Base-by-base conservation (phyloP, 37 sponge, comb jelly and placozoan species). In the Dysidea cf. avara region DNA sequence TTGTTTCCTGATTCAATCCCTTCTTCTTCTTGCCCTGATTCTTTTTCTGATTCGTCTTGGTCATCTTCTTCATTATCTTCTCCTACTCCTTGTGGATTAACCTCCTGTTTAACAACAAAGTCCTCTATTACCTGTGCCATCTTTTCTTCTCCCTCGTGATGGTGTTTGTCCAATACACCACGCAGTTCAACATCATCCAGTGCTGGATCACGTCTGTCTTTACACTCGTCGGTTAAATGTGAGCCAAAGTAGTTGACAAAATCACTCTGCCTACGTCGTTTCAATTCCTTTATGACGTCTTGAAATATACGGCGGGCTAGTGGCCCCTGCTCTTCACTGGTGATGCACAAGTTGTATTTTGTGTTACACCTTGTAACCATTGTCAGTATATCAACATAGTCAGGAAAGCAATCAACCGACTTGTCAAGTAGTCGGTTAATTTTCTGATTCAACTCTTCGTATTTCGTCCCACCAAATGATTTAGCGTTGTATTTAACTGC, bases 371-470 rank as follows among this genome's bases (percentile, higher is more conserved):
- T 51, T 32, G 77, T 82, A 13, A 91, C 34, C 47, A 91, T 35
- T 31, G 81, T 66, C 14, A 33, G 36, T 30, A 91, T 69, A 49
- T 91, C 92, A 9, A 66, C 32, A 50, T 67, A 61, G 25, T 91
- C 92, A 1, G 92, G 92, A 67, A 91, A 91, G 24, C 83, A 79
- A 26, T 82, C 71, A 2, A 49, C 14, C n/a, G 64, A 58, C n/a
- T n/a, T n/a, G n/a, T n/a, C n/a, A 24, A 85, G 26, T 16, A 91
- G 34, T 26, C 83, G 38, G 11, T 76, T 56, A 2, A 91, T 88
- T 21, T 70, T 49, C 13, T 77, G 57, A 61, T 91, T 83, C 16
- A 91, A 67, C 49, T 69, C 83, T 11, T 82, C 62, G 36, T 79
- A 82, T 6, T 65, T 55, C 2, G 92, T 85, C 0, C 80, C 80